Evolutionary conservation across 2,113 vertebrate genomes (phyloP), one percentile per base, ranked within the genome.

Genomic region (Naja naja): DNA sequence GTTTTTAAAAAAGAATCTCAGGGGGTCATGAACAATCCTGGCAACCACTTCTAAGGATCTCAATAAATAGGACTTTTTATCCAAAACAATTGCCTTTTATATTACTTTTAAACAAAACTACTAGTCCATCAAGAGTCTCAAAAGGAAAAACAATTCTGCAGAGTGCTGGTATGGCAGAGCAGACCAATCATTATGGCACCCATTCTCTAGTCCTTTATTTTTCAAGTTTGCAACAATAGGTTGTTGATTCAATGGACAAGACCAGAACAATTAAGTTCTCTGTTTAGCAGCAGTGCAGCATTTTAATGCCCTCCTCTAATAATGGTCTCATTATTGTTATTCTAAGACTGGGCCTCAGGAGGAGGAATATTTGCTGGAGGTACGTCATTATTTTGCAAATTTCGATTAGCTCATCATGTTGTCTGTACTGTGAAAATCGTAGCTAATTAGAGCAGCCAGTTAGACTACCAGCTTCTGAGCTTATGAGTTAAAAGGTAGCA

Each of bases 291-390:
- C 98, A 98, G 98, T 97, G 98, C 98, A 97, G 98, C 97, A 96
- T 99, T 99, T 99, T 98, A 99, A 99, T 98, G 98, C 98, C 98
- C 97, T 98, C 96, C 98, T 97, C 98, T 98, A 97, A 99, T 99
- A 99, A 99, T 99, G 98, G 98, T 97, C 98, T 99, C 99, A 99
- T 99, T 99, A 99, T 99, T 99, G 98, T 99, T 99, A 98, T 99
- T 99, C 98, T 98, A 98, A 98, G 98, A 98, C 98, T 97, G 97
- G 98, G 98, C 98, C 98, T 98, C 97, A 97, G 98, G 97, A 98
- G 98, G 98, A 98, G 98, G 98, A 98, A 99, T 98, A 98, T 98
- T 98, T 98, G 98, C 98, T 98, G 97, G 97, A 97, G 97, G 98
- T 98, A 98, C 98, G 98, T 98, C 98, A 99, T 99, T 99, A 99